Base-by-base conservation (phyloP, 2,113 vertebrate species). In the Heteronetta atricapilla region DNA sequence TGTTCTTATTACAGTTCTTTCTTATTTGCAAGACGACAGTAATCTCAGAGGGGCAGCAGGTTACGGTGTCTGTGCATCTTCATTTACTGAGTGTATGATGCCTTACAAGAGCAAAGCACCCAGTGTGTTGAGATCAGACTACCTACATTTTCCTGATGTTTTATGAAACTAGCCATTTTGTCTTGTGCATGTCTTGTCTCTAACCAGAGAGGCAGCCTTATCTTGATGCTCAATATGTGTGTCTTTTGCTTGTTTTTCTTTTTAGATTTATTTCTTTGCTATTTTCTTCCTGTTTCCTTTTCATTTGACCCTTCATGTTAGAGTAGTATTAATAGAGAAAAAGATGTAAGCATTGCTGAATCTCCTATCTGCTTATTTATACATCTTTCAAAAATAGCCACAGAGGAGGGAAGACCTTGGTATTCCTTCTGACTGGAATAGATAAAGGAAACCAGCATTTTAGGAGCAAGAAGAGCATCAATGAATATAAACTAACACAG, bases 51-150 rank as follows among this genome's bases (percentile, higher is more conserved):
- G 64, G 29, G 15, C 59, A 56, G 46, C 78, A 38, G 16, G 10
- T 81, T 36, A 38, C n/a, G 25, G 38, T 34, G 19, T 26, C 31
- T 60, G 23, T 55, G n/a, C 53, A 23, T 84, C 26, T 79, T 4
- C 8, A 14, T 21, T 3, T 12, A 13, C 13, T 1, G 1, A 48
- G 12, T 8, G 8, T 42, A 23, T 5, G 11, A 1, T 11, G n/a
- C n/a, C 21, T 62, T 89, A 60, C 16, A 46, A 40, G 74, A 48
- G 48, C 52, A 67, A 80, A 77, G 53, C 22, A 48, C 7, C 11
- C 33, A 42, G 6, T 2, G 8, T 18, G 5, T 34, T 2, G 2
- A 55, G 38, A 36, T 63, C 33, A 67, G 15, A 18, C 9, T 52
- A 16, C 12, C 29, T 68, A 6, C n/a, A 6, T 58, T 88, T 38